A percentile compares a stretch with the other conserved stretches of the same genome.
Conservation (phyloP, 2,113 vertebrate genomes). For the Dipodomys spectabilis region DNA sequence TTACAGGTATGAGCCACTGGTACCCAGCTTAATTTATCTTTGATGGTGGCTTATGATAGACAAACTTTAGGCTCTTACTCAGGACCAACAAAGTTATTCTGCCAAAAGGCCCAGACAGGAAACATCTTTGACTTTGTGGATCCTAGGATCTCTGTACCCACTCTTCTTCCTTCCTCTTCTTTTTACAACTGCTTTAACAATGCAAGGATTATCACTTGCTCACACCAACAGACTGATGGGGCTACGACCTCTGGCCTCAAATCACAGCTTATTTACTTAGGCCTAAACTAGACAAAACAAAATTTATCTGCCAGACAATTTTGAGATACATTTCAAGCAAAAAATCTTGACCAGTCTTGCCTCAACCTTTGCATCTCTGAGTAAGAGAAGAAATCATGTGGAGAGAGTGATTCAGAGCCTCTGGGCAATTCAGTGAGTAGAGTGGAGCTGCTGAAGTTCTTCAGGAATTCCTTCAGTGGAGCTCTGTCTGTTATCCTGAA, state of each 20-base stretch:
- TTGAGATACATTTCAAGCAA: neutral
- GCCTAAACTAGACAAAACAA: neutral
- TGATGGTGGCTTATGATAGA: neutral
- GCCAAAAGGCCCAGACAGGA: neutral
- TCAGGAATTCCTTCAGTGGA: neutral
- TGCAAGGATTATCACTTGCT: neutral
- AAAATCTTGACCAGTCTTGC: neutral
- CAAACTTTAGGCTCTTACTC: neutral
- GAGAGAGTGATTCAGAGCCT: neutral
- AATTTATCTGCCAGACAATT: neutral
- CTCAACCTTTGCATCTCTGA: neutral
- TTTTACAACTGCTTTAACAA: neutral
- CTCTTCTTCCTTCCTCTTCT: neutral
- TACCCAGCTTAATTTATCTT: neutral
- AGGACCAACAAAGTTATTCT: neutral
- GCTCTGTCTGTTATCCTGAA: too few species aligned
- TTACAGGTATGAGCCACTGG: too few species aligned
- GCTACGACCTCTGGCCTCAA: too few species aligned
- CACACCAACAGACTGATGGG: neutral
- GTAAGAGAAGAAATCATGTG: neutral
- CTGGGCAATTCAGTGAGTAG: neutral
- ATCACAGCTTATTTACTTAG: accelerated
- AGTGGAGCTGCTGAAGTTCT: neutral
- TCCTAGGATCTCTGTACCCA: neutral
- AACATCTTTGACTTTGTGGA: neutral